Conservation (phyloP, 2,888 invertebrate genomes). For the Gryllus longicercus region DNA sequence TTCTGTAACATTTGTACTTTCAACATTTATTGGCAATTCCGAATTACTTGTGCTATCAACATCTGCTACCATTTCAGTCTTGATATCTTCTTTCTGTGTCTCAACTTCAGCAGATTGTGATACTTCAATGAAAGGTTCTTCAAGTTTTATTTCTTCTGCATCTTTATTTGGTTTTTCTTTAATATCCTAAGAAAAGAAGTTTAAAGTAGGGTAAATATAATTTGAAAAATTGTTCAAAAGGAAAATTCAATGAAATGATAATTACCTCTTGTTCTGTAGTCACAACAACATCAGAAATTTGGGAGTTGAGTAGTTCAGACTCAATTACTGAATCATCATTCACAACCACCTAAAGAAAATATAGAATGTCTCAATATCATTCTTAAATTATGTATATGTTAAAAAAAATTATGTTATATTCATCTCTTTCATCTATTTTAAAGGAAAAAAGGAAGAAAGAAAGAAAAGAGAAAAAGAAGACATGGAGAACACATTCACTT, state of each 20-base stretch:
- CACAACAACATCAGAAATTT: background rate
- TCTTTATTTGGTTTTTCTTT: no score
- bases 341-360: constrained; percentile 1
- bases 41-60: background rate
- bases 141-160: background rate
- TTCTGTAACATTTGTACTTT: background rate
- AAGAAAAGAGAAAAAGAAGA: no score
- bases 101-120: background rate
- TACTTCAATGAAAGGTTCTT: no score
- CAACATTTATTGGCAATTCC: background rate
- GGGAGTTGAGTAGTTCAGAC: background rate
- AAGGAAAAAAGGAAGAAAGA: no score
- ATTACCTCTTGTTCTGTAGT: background rate
- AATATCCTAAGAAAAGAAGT: background rate
- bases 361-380: no score
- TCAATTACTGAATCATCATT: constrained; percentile 11
- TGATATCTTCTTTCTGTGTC: background rate
- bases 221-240: no score
- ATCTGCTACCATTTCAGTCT: background rate
- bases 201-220: background rate
- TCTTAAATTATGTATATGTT: no score
- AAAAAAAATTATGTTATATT: no score
- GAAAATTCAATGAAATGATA: background rate
- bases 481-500: no score
- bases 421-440: no score